A percentile compares a stretch with the other conserved stretches of the same genome.
These are phyloP conservation scores for Fistularia tabacaria DNA, from an alignment of 2,797 vertebrate genomes.

Conservation along the genomic window DNA sequence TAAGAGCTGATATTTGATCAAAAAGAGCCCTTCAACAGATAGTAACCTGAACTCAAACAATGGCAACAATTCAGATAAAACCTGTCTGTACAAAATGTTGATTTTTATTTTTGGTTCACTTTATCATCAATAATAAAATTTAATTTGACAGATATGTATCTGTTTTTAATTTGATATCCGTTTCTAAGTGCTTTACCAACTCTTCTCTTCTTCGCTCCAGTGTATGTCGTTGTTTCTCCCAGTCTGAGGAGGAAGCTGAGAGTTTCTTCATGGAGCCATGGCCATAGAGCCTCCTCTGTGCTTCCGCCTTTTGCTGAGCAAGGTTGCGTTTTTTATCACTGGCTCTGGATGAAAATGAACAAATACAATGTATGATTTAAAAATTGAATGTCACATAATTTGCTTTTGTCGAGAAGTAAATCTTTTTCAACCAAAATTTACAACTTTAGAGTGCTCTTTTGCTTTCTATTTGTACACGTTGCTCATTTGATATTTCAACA, in stretches of 20 bases:
- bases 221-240: constrained; percentile 92
- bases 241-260: constrained; percentile 87
- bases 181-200: constrained; percentile 72
- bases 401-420: too few relatives aligned
- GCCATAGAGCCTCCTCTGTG: constrained; percentile 91
- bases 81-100: constrained; percentile 22
- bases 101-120: not conserved
- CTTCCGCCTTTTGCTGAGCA: constrained; percentile 95
- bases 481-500: too few relatives aligned
- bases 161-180: not conserved
- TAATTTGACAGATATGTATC: not conserved
- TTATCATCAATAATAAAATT: too few relatives aligned
- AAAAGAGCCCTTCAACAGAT: too few relatives aligned
- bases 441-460: too few relatives aligned
- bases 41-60: too few relatives aligned
- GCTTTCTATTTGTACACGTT: too few relatives aligned
- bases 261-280: constrained; percentile 88
- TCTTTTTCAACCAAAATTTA: too few relatives aligned
- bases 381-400: too few relatives aligned
- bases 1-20: too few relatives aligned
- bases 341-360: constrained; percentile 72
- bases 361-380: constrained; percentile 1
- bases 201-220: constrained; percentile 91
- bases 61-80: too few relatives aligned
- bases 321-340: constrained; percentile 96